Conservation (phyloP, 37 sponge, comb jelly and placozoan species). For the Chondrosia reniformis region DNA sequence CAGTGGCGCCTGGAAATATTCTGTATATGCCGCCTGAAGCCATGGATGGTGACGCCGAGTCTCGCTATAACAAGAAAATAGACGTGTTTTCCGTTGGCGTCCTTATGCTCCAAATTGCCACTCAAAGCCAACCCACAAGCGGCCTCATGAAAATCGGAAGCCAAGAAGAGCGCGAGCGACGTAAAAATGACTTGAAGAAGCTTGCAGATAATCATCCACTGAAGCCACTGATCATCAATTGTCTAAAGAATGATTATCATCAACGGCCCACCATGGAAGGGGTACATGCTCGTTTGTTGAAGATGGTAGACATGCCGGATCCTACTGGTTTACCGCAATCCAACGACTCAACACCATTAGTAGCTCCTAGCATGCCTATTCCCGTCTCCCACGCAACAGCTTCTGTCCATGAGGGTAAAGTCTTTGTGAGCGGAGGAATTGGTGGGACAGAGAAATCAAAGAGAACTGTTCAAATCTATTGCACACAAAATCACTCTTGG, state of each 20-base stretch:
- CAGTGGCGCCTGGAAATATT: not conserved
- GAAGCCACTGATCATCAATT: not conserved
- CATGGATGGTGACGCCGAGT: not conserved
- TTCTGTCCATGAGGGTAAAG: no score
- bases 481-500: no score
- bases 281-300: no score
- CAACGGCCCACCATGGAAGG: not conserved
- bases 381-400: no score
- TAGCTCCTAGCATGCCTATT: no score
- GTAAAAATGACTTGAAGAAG: not conserved
- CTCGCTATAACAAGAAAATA: not conserved
- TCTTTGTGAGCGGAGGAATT: no score
- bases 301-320: no score
- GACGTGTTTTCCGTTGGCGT: not conserved
- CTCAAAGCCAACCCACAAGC: not conserved
- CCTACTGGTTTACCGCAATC: no score
- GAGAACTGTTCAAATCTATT: no score
- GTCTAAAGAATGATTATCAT: not conserved
- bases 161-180: no score
- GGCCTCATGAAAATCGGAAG: not conserved
- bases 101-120: not conserved
- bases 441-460: no score
- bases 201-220: not conserved
- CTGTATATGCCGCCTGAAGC: not conserved
- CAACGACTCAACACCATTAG: no score